Evolutionary conservation across 2,888 invertebrate species (phyloP).

Genomic region (Lutraria lutraria): DNA sequence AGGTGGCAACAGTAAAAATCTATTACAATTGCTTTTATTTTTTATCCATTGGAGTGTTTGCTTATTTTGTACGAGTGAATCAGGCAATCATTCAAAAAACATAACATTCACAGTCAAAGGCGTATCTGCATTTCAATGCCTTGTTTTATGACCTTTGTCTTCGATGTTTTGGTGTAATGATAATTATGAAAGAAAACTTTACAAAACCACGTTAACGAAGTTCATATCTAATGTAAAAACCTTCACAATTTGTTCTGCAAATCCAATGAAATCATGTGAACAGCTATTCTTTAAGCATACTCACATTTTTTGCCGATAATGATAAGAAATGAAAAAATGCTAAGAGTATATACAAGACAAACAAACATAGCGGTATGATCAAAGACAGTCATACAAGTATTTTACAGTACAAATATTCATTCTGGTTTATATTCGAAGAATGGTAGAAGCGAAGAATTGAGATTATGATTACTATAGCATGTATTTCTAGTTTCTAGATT

Average conservation of each 20-base stretch:
- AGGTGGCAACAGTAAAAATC: too few relatives aligned
- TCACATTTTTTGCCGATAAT: constrained; percentile 19
- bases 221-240: not conserved
- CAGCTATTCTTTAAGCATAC: not conserved
- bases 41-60: too few relatives aligned
- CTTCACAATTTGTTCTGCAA: not conserved
- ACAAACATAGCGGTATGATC: not conserved
- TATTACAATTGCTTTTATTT: too few relatives aligned
- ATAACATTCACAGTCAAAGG: too few relatives aligned
- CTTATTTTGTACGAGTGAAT: too few relatives aligned
- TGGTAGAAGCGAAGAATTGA: constrained; percentile 4
- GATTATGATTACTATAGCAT: constrained; percentile 9
- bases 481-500: not conserved
- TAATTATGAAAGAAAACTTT: not conserved
- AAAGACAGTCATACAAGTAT: constrained; percentile 8
- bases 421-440: not conserved
- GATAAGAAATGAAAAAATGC: constrained; percentile 11
- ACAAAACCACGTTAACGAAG: not conserved
- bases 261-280: constrained; percentile 4
- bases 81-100: too few relatives aligned
- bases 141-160: too few relatives aligned
- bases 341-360: not conserved
- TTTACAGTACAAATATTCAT: constrained; percentile 27
- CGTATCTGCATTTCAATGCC: too few relatives aligned
- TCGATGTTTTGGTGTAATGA: not conserved